Evolutionary conservation across 2,113 vertebrate species (phyloP), one percentile per base, ranked within the genome.

Genomic region (Ploceus nigricollis): DNA sequence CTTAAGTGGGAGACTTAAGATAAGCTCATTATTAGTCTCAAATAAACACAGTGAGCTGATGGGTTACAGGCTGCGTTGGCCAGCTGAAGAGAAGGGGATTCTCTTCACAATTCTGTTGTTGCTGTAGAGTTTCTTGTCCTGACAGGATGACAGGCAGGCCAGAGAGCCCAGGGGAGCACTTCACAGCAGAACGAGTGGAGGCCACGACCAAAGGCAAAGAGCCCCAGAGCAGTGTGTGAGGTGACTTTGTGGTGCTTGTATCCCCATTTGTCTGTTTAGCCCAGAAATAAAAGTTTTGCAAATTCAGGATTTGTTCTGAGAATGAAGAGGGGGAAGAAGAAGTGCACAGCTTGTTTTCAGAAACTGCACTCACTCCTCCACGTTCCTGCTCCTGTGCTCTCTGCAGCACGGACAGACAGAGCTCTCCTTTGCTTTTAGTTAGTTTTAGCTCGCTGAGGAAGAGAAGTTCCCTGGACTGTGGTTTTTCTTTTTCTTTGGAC

Each of bases 111-210:
- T 21, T 37, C 57, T 47, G 4, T 4, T 7, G 44, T 3, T 40
- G 88, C 44, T 81, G 37, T 12, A 10, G 54, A 18, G 39, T 35
- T 70, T 10, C 37, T n/a, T 30, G 37, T 39, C 37, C 61, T 48
- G 54, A 8, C 14, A 30, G n/a, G 63, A 16, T 0, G 3, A 48
- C 0, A 2, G 42, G 20, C 33, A 60, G 82, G 28, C 28, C 35
- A 15, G 57, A 23, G 6, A 73, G 9, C 30, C 6, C 24, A 21
- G 47, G 31, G 17, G 0, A 10, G 21, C 56, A 6, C 6, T 7
- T 17, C 35, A 2, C 9, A 18, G 20, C 28, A 9, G 1, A 2
- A 4, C 0, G 0, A 28, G 22, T 14, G 50, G 47, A 40, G 70
- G 33, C 42, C 37, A 8, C 4, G 13, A 17, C 9, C 17, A 9